Conservation (phyloP, 2,113 vertebrate species). For the Dascyllus trimaculatus region DNA sequence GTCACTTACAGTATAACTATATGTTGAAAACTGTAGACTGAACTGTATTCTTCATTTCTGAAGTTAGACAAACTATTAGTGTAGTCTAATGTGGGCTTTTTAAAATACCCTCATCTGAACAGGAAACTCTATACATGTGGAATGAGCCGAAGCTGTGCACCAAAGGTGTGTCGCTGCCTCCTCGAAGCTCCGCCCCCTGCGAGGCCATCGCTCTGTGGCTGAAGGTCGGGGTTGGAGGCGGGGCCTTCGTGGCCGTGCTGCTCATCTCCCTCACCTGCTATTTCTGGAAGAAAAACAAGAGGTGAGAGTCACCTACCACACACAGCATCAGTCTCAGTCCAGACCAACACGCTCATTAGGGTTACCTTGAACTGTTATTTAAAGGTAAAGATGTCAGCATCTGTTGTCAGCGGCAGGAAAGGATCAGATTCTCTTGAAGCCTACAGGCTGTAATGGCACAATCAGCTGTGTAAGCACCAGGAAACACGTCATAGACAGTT, state of each 20-base stretch:
- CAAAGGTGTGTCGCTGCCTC: conserved; percentile 89
- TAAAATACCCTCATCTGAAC: not conserved
- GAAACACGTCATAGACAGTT: no score
- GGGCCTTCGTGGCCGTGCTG: conserved; percentile 90
- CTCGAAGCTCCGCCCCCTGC: conserved; percentile 88
- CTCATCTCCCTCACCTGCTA: conserved; percentile 95
- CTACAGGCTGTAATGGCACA: not conserved
- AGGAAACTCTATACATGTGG: conserved; percentile 96
- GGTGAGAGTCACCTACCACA: conserved; percentile 81
- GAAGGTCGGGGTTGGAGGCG: conserved; percentile 91
- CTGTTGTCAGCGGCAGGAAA: not conserved
- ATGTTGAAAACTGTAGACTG: no score
- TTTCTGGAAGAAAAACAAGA: conserved; percentile 99
- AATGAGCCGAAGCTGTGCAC: conserved; percentile 94
- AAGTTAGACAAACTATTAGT: no score
- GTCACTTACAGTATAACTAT: no score
- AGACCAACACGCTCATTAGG: conserved; percentile 16
- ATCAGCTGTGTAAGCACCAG: not conserved
- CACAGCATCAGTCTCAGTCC: not conserved
- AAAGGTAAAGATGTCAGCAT: conserved; percentile 8
- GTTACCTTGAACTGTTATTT: conserved; percentile 1
- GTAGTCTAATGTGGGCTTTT: no score
- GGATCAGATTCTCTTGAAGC: not conserved
- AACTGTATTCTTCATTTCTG: no score
- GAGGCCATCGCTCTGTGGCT: conserved; percentile 95